Conservation (phyloP, 1,140 invertebrate genomes). For the Zaprionus gabonicus region DNA sequence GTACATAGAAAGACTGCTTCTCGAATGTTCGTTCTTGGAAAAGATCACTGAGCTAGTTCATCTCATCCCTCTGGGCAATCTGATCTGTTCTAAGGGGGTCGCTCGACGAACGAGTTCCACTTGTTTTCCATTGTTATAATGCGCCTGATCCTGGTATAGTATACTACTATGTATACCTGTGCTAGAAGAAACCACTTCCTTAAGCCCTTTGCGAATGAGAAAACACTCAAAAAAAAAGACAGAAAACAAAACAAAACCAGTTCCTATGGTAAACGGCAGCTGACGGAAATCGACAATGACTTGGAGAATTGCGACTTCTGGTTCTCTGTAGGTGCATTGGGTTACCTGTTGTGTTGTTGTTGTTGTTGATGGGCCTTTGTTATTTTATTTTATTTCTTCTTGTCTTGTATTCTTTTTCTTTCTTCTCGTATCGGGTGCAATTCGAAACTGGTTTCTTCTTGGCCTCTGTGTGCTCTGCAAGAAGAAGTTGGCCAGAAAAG, state of each 20-base stretch:
- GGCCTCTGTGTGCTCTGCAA: slow-evolving; percentile 22
- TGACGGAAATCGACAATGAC: slow-evolving; percentile 74
- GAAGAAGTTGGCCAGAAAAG: slow-evolving; percentile 7
- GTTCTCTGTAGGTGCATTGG: slow-evolving; percentile 76
- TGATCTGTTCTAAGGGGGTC: slow-evolving; percentile 29
- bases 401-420: slow-evolving; percentile 13
- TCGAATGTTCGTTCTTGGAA: slow-evolving; percentile 19
- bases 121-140: slow-evolving; percentile 53
- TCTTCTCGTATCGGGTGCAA: slow-evolving; percentile 52
- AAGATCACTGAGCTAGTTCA: slow-evolving; percentile 26
- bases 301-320: slow-evolving; percentile 62
- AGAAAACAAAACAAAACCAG: slow-evolving; percentile 43
- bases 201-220: slow-evolving; percentile 54
- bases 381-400: slow-evolving; percentile 34
- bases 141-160: slow-evolving; percentile 47
- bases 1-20: background rate
- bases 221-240: slow-evolving; percentile 29
- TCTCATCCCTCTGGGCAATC: slow-evolving; percentile 13
- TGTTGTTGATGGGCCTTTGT: slow-evolving; percentile 57
- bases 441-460: slow-evolving; percentile 65
- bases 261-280: slow-evolving; percentile 62
- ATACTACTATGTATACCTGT: slow-evolving; percentile 42
- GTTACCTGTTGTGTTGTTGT: slow-evolving; percentile 54
- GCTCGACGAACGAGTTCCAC: slow-evolving; percentile 64
- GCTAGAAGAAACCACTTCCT: slow-evolving; percentile 69